Base-by-base conservation (phyloP, 2,888 invertebrate genomes). In the Dicranocentrus wangi region DNA sequence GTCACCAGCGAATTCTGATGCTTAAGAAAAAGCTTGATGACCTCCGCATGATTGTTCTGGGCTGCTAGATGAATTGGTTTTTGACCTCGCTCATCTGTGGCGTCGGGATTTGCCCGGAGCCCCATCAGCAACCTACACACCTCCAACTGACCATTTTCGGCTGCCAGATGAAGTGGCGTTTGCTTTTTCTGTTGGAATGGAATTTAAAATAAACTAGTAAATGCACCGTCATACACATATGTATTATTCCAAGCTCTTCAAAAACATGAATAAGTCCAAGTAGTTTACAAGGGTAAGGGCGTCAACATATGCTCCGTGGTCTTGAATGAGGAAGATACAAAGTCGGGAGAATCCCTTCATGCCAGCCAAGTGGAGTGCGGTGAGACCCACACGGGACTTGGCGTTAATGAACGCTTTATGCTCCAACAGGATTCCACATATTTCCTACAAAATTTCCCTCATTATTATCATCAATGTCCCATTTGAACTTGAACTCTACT, bases 351-450 rank as follows among this genome's bases (percentile, higher is more conserved):
- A 98, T 7, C 99, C 99, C 88, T 97, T 97, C 93, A 96, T 94
- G 1, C 98, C 97, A 0, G 99, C 98, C 88, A 98, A 91, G 90
- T 99, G 99, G 17, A 99, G 91, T 0, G 47, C 76, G 10, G 76
- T 76, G 1, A 76, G 60, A 17, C 76, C 76, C 2, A 76, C 53
- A 13, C 76, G 27, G 2, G 98, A 98, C 89, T 99, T 98, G 21
- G 98, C 98, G 90, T 99, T 99, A 84, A 99, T 99, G 89, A 99
- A 99, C 0, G 99, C 99, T 90, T 99, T 99, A 90, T 97, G 94
- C 68, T 95, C 94, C 51, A 99, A 27, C 93, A 3, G 98, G 97
- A 90, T 99, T 97, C 27, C 98, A 83, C 86, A 86, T 10, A 87
- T 85, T 81, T 87, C 86, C 85, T 86, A 53, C 5, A 53, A 53